A percentile compares a stretch with the other conserved stretches of the same genome.
These are phyloP conservation scores for Mamestra configurata DNA, from an alignment of 1,140 invertebrate species.

Conservation along the genomic window DNA sequence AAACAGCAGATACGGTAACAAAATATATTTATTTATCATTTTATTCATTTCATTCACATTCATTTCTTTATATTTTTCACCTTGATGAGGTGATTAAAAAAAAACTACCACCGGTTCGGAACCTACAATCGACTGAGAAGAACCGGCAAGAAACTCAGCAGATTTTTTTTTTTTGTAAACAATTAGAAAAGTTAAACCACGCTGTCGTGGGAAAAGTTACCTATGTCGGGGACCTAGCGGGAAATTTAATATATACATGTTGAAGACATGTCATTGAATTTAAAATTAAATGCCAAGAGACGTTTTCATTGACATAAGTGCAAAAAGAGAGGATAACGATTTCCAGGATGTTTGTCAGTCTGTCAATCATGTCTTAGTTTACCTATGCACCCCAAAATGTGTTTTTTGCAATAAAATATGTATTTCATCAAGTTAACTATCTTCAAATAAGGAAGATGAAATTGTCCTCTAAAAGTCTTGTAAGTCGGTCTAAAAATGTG, in stretches of 20 bases:
- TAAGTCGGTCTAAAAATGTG: constrained; percentile 3
- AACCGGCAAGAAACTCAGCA: constrained; percentile 83
- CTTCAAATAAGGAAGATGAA: neutral
- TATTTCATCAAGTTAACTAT: neutral
- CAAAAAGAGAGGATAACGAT: neutral
- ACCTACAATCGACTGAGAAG: constrained; percentile 78
- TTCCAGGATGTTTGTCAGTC: neutral
- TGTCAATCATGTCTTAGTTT: neutral
- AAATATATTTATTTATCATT: constrained; percentile 50
- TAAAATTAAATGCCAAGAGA: neutral
- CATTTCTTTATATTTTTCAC: constrained; percentile 30
- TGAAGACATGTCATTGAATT: neutral
- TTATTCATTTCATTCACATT: constrained; percentile 14
- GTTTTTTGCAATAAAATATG: neutral
- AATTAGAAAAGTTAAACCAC: neutral
- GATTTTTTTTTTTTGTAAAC: constrained; percentile 33
- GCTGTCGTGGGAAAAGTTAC: constrained; percentile 8
- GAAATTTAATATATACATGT: constrained; percentile 12
- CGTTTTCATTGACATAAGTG: neutral
- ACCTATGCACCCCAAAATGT: neutral
- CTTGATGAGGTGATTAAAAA: constrained; percentile 7
- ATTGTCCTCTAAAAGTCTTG: constrained; percentile 4
- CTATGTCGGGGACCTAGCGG: constrained; percentile 25
- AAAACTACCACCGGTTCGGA: constrained; percentile 76
- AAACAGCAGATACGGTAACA: constrained; percentile 63